Evolutionary conservation across 1,140 invertebrate genomes (phyloP).

Genomic region (Cyphomyrmex costatus): DNA sequence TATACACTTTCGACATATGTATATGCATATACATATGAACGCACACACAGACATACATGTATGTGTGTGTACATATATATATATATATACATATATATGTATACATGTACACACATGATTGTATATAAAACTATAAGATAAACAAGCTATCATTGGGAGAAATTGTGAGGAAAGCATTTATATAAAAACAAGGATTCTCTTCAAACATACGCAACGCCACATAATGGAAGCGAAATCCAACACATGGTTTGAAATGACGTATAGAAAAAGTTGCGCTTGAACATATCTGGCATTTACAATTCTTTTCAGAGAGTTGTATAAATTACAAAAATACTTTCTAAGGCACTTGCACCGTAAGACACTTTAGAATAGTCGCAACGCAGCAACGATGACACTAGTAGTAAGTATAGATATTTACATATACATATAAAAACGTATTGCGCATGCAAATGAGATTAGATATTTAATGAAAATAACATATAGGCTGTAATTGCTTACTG

Average conservation of each 20-base stretch:
- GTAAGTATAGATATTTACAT: slow-evolving; percentile 42
- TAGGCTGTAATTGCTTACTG: not conserved
- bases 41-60: no score
- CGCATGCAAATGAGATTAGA: slow-evolving; percentile 64
- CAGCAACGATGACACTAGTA: slow-evolving; percentile 55
- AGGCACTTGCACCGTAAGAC: slow-evolving; percentile 78
- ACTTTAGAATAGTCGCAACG: slow-evolving; percentile 59
- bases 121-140: slow-evolving; percentile 22
- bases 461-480: slow-evolving; percentile 13
- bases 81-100: not conserved
- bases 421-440: not conserved
- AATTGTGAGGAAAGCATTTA: slow-evolving; percentile 48
- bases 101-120: not conserved
- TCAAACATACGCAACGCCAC: slow-evolving; percentile 25
- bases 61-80: not conserved
- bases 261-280: slow-evolving; percentile 72
- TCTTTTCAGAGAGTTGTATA: slow-evolving; percentile 68
- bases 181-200: slow-evolving; percentile 40
- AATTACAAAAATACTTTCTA: slow-evolving; percentile 80
- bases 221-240: slow-evolving; percentile 44
- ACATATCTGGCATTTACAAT: slow-evolving; percentile 57
- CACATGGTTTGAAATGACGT: slow-evolving; percentile 57
- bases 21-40: not conserved
- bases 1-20: not conserved
- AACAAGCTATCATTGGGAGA: slow-evolving; percentile 49